These are phyloP conservation scores for Onychostruthus taczanowskii DNA, from an alignment of 2,113 vertebrate species.

Conservation along the genomic window DNA sequence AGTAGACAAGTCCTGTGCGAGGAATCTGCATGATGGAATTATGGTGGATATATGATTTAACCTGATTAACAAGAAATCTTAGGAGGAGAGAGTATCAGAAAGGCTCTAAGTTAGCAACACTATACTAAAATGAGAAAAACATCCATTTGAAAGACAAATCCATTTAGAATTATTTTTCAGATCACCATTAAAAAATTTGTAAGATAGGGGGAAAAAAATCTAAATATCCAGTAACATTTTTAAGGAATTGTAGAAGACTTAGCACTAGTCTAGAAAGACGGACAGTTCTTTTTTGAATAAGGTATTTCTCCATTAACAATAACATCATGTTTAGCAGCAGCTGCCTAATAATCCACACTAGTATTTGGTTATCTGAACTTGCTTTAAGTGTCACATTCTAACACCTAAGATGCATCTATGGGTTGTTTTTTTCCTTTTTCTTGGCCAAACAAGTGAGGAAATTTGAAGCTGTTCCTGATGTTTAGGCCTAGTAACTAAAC, in stretches of 20 bases:
- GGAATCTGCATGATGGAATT: not conserved
- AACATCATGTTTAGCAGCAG: not conserved
- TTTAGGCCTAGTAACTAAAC: not conserved
- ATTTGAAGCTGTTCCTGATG: not conserved
- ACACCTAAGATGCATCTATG: not conserved
- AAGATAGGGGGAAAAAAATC: not conserved
- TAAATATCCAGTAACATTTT: not conserved
- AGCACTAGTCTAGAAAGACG: not conserved
- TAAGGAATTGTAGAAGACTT: not conserved
- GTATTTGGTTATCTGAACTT: not conserved
- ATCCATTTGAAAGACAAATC: not conserved
- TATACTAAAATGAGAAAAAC: not conserved
- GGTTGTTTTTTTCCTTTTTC: not conserved
- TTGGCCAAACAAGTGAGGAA: not conserved
- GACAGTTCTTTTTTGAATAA: not conserved
- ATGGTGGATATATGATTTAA: not conserved
- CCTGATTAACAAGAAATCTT: not conserved
- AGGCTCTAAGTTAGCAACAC: not conserved
- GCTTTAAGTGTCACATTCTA: not conserved
- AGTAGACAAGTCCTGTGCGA: not conserved
- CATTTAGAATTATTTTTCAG: not conserved
- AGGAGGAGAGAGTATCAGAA: not conserved
- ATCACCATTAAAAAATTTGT: not conserved
- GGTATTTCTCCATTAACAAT: not conserved
- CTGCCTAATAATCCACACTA: not conserved